Evolutionary conservation across 1,140 invertebrate genomes (phyloP), one percentile per base, ranked within the genome.

Genomic region (Latrodectus geometricus): DNA sequence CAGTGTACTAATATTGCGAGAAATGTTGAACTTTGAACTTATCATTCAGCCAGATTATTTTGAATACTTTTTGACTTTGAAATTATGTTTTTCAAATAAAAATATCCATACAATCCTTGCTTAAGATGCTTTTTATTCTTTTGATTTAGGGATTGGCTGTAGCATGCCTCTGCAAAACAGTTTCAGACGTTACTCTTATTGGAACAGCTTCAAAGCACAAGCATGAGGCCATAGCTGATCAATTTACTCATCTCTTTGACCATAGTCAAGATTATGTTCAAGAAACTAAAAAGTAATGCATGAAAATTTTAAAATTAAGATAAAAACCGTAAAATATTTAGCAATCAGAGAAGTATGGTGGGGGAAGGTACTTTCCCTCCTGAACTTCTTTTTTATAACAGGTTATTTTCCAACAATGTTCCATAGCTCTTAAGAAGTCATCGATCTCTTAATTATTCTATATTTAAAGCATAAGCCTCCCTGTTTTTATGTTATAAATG

Each of bases 201-300:
- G 96, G 96, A 20, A 95, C 97, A 0, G 96, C 96, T 89, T 96
- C 96, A 48, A 95, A 95, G 90, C 92, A 92, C 89, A 97, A 97
- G 92, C 96, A 97, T 89, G 96, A 97, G 90, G 93, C 93, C 9
- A 92, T 97, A 70, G 95, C 95, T 90, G 92, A 92, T 14, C 93
- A 93, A 76, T 94, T 96, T 83, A 94, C 96, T 89, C 94, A 96
- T 90, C 91, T 96, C 14, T 92, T 96, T 88, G 95, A 96, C 90
- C 93, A 95, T 72, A 94, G 94, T 79, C 93, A 92, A 88, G 96
- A 97, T 90, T 97, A 97, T 91, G 93, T 93, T 87, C 94, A 93
- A 89, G 96, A 97, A 94, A 94, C 97, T 81, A 94, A 94, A 91
- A 97, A 97, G 95, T 96, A 93, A 93, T 94, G 35, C 68, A n/a